phyloP scores from a whole-genome alignment of 37 sponge, comb jelly and placozoan genomes.

The Beroe forskalii region DNA sequence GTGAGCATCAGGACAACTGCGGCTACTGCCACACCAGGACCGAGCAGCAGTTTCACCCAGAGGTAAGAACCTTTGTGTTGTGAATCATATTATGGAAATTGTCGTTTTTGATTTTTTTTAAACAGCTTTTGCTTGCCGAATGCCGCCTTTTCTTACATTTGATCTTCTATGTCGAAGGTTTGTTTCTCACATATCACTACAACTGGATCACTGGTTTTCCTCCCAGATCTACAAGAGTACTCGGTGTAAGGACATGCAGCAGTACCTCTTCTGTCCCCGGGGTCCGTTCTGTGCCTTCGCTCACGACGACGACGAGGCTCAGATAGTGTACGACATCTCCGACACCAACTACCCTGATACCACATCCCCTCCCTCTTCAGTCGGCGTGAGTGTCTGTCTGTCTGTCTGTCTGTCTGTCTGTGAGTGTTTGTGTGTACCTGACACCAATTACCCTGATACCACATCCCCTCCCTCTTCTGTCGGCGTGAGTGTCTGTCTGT shows the following conservation, averaged over 20 bases:
- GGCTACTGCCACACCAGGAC: slow-evolving; percentile 96
- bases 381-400: slow-evolving; percentile 22
- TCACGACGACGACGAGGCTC: slow-evolving; percentile 84
- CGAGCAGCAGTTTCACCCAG: slow-evolving; percentile 99
- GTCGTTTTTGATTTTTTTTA: too few species aligned
- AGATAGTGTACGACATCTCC: slow-evolving; percentile 43
- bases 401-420: too few species aligned
- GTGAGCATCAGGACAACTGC: slow-evolving; percentile 86
- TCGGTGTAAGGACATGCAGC: slow-evolving; percentile 96
- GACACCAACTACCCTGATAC: slow-evolving; percentile 37
- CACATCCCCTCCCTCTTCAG: slow-evolving; percentile 38
- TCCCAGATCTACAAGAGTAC: slow-evolving; percentile 96
- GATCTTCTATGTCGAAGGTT: too few species aligned
- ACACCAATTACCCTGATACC: slow-evolving; percentile 33
- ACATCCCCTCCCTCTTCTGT: slow-evolving; percentile 41
- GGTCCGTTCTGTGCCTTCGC: slow-evolving; percentile 99
- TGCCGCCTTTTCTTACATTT: too few species aligned
- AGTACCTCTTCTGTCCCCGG: slow-evolving; percentile 92
- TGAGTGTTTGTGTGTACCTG: too few species aligned
- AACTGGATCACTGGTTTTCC: too few species aligned
- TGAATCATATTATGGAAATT: too few species aligned
- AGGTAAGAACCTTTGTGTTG: too few species aligned
- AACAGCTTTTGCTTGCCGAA: too few species aligned
- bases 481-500: slow-evolving; percentile 9
- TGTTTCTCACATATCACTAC: too few species aligned